Evolutionary conservation across 2,113 vertebrate genomes (phyloP).

Genomic region (Illadopsis cleaveri): DNA sequence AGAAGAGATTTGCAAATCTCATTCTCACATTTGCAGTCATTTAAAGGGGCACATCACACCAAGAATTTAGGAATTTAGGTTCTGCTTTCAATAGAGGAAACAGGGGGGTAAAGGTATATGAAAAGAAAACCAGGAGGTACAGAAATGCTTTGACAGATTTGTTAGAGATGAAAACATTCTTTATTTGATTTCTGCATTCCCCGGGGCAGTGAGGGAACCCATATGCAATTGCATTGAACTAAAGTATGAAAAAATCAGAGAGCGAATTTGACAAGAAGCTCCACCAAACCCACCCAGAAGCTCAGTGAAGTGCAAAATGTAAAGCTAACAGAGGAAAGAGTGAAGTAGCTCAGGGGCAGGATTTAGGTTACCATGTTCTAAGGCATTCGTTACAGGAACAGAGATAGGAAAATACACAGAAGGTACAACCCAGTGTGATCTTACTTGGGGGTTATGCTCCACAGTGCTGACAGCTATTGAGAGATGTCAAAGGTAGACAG

Average conservation of each 20-base stretch:
- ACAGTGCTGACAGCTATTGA: background rate
- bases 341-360: background rate
- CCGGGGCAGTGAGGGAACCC: background rate
- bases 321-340: background rate
- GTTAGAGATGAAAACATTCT: conserved; percentile 18
- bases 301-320: background rate
- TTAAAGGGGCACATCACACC: background rate
- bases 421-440: background rate
- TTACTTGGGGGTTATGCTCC: background rate
- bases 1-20: conserved; percentile 29
- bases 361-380: background rate
- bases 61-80: background rate
- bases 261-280: background rate
- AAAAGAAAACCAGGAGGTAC: background rate
- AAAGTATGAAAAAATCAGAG: background rate
- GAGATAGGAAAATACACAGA: background rate
- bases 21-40: background rate
- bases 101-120: background rate
- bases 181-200: background rate
- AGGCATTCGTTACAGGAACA: background rate
- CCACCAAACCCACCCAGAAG: conserved; percentile 5
- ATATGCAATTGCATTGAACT: background rate
- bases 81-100: background rate
- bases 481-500: background rate
- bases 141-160: background rate